Base-by-base conservation (phyloP, 2,888 invertebrate genomes). In the Encarsia formosa region DNA sequence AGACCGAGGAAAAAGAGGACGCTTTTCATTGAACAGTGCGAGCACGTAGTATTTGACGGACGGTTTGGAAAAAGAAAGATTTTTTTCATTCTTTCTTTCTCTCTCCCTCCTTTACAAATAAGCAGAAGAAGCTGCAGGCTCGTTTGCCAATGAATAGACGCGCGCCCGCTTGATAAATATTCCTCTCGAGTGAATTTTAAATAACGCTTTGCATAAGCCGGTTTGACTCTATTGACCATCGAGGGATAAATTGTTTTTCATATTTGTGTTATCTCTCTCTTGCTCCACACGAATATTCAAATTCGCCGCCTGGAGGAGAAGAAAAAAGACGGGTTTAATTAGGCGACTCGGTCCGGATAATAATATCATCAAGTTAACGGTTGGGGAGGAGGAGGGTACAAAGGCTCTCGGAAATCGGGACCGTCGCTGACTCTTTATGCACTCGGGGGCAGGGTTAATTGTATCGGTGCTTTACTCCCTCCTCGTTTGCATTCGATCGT, bases 401-500 rank as follows among this genome's bases (percentile, higher is more conserved):
- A 15, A 19, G 18, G 11, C 15, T 24, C 29, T 15, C 5, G 19
- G 37, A 41, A 29, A 11, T 16, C 26, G 11, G n/a, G 15, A 38
- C 22, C 5, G 39, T 9, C 16, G 3, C 16, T n/a, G n/a, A 3
- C 16, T 5, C 22, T 8, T 23, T 22, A 5, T 22, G 23, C 39
- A 22, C 39, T 23, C 39, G 41, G 18, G 24, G 8, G 13, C 22
- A 23, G 46, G 65, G 68, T 70, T 70, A 69, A 70, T 70, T 69
- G 70, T 69, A 67, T 67, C 67, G 66, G 66, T 65, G 67, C 61
- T 64, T 65, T 26, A 64, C 66, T 64, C 65, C 66, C 70, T 70
- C 67, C 69, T 70, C 6, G 6, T 26, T 70, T 67, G 65, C 69
- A 70, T 70, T 70, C 69, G 68, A 68, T 70, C 70, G 67, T 69